Conservation (phyloP, 2,888 invertebrate genomes). For the Amphiduros pacificus region DNA sequence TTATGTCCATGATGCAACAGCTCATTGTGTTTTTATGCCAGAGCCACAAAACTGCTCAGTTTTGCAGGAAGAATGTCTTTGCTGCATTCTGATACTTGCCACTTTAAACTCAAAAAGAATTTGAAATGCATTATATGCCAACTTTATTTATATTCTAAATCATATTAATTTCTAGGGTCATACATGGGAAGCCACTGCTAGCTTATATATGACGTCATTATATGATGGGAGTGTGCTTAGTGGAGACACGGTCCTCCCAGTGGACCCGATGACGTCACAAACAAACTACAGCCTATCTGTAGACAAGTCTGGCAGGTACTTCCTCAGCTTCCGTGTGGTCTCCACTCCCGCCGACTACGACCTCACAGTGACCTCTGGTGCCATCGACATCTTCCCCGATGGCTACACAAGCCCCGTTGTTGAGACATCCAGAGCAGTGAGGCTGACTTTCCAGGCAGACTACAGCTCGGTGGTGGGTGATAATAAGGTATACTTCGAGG, state of each 20-base stretch:
- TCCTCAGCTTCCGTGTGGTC: neutral
- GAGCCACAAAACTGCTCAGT: no score
- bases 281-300: neutral
- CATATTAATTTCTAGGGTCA: neutral
- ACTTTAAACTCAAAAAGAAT: neutral
- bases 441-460: neutral
- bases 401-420: no score
- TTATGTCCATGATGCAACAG: no score
- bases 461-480: neutral
- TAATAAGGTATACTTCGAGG: neutral
- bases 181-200: neutral
- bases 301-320: neutral
- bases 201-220: neutral
- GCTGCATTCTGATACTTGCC: no score
- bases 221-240: neutral
- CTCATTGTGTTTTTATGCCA: no score
- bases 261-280: neutral
- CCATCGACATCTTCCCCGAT: neutral
- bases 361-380: neutral
- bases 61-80: no score
- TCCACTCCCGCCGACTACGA: neutral
- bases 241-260: neutral
- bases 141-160: neutral
- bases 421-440: neutral
- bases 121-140: neutral